Evolutionary conservation across 1,140 invertebrate genomes (phyloP).

Genomic region (Drosophila gunungcola): DNA sequence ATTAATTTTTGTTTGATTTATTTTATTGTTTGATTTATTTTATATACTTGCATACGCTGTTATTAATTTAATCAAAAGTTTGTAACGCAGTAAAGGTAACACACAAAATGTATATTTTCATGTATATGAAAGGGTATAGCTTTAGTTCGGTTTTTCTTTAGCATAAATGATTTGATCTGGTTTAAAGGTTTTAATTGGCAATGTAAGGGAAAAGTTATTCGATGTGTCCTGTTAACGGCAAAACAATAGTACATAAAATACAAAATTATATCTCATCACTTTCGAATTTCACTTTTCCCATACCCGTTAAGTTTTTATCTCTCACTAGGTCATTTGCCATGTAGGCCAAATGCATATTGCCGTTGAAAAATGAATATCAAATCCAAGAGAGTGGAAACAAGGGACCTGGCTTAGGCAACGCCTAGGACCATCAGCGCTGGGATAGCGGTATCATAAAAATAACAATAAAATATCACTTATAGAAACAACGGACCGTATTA

Average conservation of each 20-base stretch:
- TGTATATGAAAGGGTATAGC: too few relatives aligned
- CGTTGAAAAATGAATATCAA: conserved; percentile 15
- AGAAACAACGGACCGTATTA: conserved; percentile 23
- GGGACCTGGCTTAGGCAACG: conserved; percentile 14
- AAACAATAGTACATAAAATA: too few relatives aligned
- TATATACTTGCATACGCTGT: too few relatives aligned
- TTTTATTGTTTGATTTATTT: too few relatives aligned
- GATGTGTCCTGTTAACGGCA: too few relatives aligned
- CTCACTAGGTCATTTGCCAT: conserved; percentile 27
- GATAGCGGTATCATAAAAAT: conserved; percentile 19
- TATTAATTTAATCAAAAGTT: too few relatives aligned
- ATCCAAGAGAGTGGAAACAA: conserved; percentile 16
- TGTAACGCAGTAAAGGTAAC: too few relatives aligned
- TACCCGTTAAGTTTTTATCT: background rate
- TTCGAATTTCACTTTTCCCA: background rate
- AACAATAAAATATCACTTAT: conserved; percentile 49
- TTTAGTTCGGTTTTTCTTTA: too few relatives aligned
- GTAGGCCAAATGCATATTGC: conserved; percentile 13
- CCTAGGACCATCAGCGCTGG: conserved; percentile 10
- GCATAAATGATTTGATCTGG: too few relatives aligned
- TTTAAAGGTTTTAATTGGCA: too few relatives aligned
- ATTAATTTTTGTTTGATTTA: background rate
- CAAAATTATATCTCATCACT: conserved; percentile 2
- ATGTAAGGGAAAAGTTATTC: too few relatives aligned
- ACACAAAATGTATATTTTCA: too few relatives aligned